Evolutionary conservation across 1,140 invertebrate species (phyloP), one percentile per base, ranked within the genome.

Genomic region (Drosophila littoralis): DNA sequence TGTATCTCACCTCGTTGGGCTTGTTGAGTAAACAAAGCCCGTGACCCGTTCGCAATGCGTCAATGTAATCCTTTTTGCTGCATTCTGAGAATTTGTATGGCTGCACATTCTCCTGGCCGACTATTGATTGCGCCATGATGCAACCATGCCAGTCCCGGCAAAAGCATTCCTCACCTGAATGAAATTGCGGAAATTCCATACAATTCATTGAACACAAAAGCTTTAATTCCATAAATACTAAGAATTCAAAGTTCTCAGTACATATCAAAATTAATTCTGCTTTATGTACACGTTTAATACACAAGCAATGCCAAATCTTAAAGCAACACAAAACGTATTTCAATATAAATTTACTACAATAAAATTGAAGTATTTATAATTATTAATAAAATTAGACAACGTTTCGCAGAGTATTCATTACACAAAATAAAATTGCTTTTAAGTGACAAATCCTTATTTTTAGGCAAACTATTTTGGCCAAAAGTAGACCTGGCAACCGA

Each of bases 111-210:
- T 98, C 96, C 81, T 96, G 93, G 35, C 97, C 97, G 15, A 98
- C 96, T 82, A 98, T 98, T 46, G 96, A 97, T 93, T 97, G 96
- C 42, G 96, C 96, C 97, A 98, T 98, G 90, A 98, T 98, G 93
- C 97, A 98, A 48, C 97, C 97, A 93, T 98, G 97, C 97, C 97
- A 98, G 93, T 98, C 97, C 43, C 95, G 94, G 93, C 97, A 98
- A 85, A 95, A 95, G 93, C 97, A 98, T 88, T 97, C 96, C 68
- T 94, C 94, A 22, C 91, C 92, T 92, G 22, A 13, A 28, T 17
- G 36, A 28, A 54, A 57, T 28, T 17, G 6, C 7, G 10, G 10
- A 58, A 43, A 58, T 58, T 45, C 42, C 32, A 58, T 58, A 12
- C 10, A 58, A 59, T 45, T 4, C 55, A 45, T 6, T 42, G 7